Evolutionary conservation across 2,888 invertebrate genomes (phyloP).

Genomic region (Eugnorisma glareosa): DNA sequence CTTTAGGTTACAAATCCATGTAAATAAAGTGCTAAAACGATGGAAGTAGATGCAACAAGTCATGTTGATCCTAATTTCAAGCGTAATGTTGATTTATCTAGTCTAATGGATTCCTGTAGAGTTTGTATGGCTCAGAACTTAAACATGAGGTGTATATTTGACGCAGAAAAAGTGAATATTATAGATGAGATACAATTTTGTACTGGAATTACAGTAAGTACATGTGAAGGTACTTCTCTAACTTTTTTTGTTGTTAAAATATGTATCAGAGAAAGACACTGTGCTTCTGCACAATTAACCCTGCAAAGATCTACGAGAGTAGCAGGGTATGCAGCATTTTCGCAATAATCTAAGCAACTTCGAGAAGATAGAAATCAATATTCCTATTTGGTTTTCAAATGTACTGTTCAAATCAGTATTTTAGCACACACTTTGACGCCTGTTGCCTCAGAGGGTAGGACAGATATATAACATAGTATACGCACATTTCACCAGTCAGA

Average conservation of each 20-base stretch:
- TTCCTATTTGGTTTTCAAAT: background rate
- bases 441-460: background rate
- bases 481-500: background rate
- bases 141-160: conserved; percentile 72
- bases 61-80: conserved; percentile 17
- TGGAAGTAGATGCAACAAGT: conserved; percentile 57
- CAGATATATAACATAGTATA: background rate
- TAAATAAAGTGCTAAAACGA: conserved; percentile 16
- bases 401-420: background rate
- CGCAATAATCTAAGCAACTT: background rate
- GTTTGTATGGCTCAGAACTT: conserved; percentile 71
- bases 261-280: background rate
- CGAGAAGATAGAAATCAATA: background rate
- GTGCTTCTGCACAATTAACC: background rate
- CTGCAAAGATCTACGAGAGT: background rate
- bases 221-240: background rate
- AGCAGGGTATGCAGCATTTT: background rate
- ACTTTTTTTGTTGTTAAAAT: background rate
- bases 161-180: conserved; percentile 60
- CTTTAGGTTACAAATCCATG: background rate
- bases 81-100: conserved; percentile 31
- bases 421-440: background rate
- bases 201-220: conserved; percentile 77
- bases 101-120: conserved; percentile 69
- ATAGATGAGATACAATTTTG: conserved; percentile 75